Conservation (phyloP, 1,140 invertebrate genomes). For the Magallana gigas region DNA sequence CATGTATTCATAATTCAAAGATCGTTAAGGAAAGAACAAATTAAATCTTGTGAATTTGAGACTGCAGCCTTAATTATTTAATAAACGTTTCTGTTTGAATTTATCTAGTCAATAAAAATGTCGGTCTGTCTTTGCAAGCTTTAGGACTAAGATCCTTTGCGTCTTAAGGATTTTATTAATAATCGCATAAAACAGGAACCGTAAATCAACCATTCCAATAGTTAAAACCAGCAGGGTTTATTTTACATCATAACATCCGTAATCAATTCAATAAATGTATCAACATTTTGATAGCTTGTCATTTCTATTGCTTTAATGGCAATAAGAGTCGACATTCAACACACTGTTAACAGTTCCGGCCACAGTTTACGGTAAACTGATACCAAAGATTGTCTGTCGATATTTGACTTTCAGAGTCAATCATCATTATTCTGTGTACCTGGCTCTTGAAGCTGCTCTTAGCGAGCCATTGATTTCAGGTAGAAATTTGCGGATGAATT, state of each 20-base stretch:
- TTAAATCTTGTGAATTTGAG: too few species aligned
- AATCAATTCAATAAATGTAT: constrained; percentile 25
- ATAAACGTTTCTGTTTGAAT: too few species aligned
- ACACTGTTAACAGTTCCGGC: not conserved
- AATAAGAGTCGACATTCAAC: constrained; percentile 12
- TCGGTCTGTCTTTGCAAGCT: too few species aligned
- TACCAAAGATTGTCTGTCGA: constrained; percentile 31
- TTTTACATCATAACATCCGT: constrained; percentile 28
- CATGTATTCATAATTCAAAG: too few species aligned
- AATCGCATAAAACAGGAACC: too few species aligned
- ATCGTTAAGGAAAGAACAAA: too few species aligned
- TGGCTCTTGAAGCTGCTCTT: constrained; percentile 7
- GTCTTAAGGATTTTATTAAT: too few species aligned
- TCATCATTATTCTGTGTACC: constrained; percentile 19
- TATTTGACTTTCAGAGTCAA: constrained; percentile 38
- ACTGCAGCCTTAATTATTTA: too few species aligned
- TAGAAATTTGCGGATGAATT: not conserved
- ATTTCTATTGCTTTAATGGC: constrained; percentile 22
- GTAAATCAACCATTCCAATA: constrained; percentile 23
- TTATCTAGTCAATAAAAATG: too few species aligned
- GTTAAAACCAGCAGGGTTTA: not conserved
- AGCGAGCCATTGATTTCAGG: constrained; percentile 32
- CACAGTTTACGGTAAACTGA: constrained; percentile 28
- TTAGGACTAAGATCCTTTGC: too few species aligned
- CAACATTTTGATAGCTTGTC: constrained; percentile 33